Conservation (phyloP, 1,140 invertebrate genomes). For the Drosophila takahashii region DNA sequence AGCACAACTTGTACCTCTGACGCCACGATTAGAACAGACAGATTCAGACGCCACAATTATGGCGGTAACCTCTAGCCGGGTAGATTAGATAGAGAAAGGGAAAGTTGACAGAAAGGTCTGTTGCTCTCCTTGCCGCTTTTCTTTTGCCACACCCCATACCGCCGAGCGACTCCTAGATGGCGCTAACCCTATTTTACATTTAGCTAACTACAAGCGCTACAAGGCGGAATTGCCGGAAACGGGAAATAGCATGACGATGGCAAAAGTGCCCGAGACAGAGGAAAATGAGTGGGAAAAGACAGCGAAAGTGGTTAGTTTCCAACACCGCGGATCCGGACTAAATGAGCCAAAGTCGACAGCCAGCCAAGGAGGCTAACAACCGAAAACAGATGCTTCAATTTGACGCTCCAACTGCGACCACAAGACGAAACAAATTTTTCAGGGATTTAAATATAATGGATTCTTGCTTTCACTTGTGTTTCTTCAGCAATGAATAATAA, state of each 20-base stretch:
- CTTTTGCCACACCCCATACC: not conserved
- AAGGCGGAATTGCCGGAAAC: slow-evolving; percentile 56
- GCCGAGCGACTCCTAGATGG: slow-evolving; percentile 1
- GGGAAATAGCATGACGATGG: slow-evolving; percentile 51
- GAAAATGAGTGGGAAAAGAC: slow-evolving; percentile 29
- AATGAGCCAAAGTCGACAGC: slow-evolving; percentile 48
- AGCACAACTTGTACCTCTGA: not conserved
- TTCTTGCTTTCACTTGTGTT: slow-evolving; percentile 10
- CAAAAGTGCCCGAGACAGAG: not conserved
- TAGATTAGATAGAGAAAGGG: not conserved
- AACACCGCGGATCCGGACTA: slow-evolving; percentile 35
- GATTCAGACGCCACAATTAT: too few relatives aligned
- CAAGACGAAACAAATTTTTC: slow-evolving; percentile 28
- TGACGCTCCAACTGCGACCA: slow-evolving; percentile 52
- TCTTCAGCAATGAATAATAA: slow-evolving; percentile 4
- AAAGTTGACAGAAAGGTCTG: slow-evolving; percentile 1
- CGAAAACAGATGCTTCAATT: slow-evolving; percentile 70
- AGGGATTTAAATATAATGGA: slow-evolving; percentile 31
- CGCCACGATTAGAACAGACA: not conserved
- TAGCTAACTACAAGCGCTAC: not conserved
- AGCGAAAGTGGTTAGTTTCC: slow-evolving; percentile 67
- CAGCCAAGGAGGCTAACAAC: slow-evolving; percentile 1
- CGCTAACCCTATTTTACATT: not conserved
- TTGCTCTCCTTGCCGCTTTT: not conserved
- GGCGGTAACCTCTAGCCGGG: not conserved